These are phyloP conservation scores for Sycobia sp. DNA, from an alignment of 1,140 invertebrate genomes.

Conservation along the genomic window DNA sequence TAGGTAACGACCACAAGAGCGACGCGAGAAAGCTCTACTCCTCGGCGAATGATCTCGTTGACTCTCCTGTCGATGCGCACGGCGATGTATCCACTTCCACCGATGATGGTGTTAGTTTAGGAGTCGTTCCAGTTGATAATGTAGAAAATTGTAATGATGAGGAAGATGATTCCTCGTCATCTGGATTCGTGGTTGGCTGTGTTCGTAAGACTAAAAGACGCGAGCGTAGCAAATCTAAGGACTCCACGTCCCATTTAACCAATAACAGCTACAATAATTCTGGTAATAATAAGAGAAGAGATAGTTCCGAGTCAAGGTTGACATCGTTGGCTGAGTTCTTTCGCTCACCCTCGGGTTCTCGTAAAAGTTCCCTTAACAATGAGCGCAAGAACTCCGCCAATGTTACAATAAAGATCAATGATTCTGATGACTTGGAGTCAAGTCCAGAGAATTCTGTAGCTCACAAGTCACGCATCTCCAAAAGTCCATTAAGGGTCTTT, in stretches of 20 bases:
- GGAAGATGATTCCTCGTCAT: conserved; percentile 25
- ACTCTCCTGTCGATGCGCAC: conserved; percentile 20
- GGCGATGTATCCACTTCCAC: not conserved
- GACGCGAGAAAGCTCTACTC: conserved; percentile 59
- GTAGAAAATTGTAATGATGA: conserved; percentile 1
- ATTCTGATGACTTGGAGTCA: conserved; percentile 49
- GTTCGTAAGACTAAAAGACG: conserved; percentile 49
- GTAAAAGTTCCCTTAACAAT: conserved; percentile 51
- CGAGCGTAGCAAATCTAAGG: conserved; percentile 57
- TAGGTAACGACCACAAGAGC: conserved; percentile 64
- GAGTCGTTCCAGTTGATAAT: not conserved
- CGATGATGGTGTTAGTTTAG: not conserved
- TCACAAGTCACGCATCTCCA: conserved; percentile 54
- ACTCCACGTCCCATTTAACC: conserved; percentile 38
- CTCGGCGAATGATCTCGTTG: conserved; percentile 59
- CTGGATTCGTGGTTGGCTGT: conserved; percentile 29
- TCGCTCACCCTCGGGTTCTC: conserved; percentile 57
- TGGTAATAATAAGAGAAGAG: conserved; percentile 45
- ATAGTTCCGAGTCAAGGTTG: conserved; percentile 56
- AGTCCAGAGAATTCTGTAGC: conserved; percentile 53
- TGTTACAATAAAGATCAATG: conserved; percentile 48
- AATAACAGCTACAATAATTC: conserved; percentile 7
- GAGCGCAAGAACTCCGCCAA: conserved; percentile 46
- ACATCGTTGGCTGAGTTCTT: conserved; percentile 56
- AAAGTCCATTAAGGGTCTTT: conserved; percentile 55